Evolutionary conservation across 30 jellyfish, hydroid and myxozoan genomes (phyloP).

Genomic region (Chrysaora quinquecirrha): DNA sequence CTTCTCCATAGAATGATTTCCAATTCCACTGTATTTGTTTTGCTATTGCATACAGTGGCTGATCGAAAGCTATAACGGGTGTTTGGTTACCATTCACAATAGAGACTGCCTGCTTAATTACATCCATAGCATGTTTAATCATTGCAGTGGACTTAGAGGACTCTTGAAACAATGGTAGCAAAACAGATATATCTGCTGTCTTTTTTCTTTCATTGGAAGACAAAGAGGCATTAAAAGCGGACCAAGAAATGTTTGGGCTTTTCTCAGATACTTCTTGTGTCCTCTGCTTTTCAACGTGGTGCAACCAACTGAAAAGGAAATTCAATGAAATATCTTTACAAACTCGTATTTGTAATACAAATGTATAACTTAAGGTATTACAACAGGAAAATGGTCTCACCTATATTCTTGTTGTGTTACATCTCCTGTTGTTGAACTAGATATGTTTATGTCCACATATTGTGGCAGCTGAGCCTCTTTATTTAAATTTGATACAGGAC

Average conservation of each 20-base stretch:
- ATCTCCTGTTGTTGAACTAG: neutral
- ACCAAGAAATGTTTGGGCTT: slow-evolving; percentile 28
- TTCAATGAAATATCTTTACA: neutral
- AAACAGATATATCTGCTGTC: neutral
- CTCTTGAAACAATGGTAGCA: too few species aligned
- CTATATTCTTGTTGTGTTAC: neutral
- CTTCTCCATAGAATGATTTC: slow-evolving; percentile 37
- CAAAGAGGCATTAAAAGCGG: slow-evolving; percentile 36
- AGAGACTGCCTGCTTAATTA: too few species aligned
- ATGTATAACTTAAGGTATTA: neutral
- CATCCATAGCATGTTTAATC: too few species aligned
- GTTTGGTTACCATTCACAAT: too few species aligned
- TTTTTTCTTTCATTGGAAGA: too few species aligned
- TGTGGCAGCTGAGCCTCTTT: too few species aligned
- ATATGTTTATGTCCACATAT: neutral
- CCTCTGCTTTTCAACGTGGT: too few species aligned
- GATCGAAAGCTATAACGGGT: too few species aligned
- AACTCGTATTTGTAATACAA: neutral
- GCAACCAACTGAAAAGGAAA: too few species aligned
- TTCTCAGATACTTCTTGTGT: neutral
- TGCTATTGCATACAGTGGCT: slow-evolving; percentile 74
- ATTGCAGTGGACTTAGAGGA: too few species aligned
- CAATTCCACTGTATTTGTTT: slow-evolving; percentile 60
- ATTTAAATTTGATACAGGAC: too few species aligned
- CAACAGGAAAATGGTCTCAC: neutral